Percentiles rank a stretch among this genome's conserved stretches.
phyloP scores from a whole-genome alignment of 2,888 invertebrate genomes.

The Himalopsyche japonica region DNA sequence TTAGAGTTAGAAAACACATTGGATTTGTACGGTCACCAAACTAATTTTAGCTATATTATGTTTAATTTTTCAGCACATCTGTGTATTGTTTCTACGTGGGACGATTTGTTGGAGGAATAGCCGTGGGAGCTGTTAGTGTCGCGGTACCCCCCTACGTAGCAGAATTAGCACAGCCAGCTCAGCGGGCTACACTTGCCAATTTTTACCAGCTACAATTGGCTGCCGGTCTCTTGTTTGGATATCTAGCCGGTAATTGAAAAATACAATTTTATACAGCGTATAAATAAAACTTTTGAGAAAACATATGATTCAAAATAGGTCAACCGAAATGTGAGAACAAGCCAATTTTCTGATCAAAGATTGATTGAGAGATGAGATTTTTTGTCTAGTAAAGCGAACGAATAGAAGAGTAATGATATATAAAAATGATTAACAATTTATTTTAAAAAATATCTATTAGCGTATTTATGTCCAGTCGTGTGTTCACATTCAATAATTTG shows the following conservation, averaged over 20 bases:
- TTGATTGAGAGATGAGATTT: too few species aligned
- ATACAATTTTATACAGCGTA: background rate
- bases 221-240: constrained; percentile 66
- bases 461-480: too few species aligned
- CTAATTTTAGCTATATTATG: background rate
- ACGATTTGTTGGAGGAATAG: constrained; percentile 65
- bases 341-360: too few species aligned
- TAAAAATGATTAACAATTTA: too few species aligned
- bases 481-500: too few species aligned
- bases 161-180: constrained; percentile 66
- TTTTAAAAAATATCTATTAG: too few species aligned
- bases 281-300: background rate
- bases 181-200: constrained; percentile 68
- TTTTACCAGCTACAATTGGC: constrained; percentile 71
- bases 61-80: constrained; percentile 41
- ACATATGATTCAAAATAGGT: too few species aligned
- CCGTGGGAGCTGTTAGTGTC: constrained; percentile 66
- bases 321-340: too few species aligned
- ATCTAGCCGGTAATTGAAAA: constrained; percentile 58
- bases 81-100: constrained; percentile 56
- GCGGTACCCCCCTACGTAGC: constrained; percentile 68
- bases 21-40: too few species aligned
- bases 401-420: too few species aligned
- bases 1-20: too few species aligned
- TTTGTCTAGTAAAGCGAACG: too few species aligned